Percentiles rank a stretch among this genome's conserved stretches.
phyloP scores from a whole-genome alignment of 2,888 invertebrate species.

The Eupithecia subfuscata region DNA sequence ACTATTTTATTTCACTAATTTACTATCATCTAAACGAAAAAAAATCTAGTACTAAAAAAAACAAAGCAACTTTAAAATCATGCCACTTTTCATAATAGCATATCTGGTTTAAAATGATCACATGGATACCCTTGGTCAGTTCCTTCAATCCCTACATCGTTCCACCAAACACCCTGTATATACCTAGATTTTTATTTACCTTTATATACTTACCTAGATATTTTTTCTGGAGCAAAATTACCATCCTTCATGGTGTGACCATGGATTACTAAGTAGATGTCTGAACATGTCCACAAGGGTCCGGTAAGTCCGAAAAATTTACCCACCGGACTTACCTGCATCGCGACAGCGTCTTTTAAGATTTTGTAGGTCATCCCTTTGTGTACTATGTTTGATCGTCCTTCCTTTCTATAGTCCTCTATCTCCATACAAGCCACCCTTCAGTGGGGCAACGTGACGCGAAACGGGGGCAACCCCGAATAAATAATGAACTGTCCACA shows the following conservation, averaged over 20 bases:
- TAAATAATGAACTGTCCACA: slow-evolving; percentile 51
- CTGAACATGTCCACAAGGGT: neutral
- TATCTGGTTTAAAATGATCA: too few species aligned
- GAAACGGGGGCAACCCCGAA: slow-evolving; percentile 45
- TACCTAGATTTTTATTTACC: too few species aligned
- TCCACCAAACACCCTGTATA: too few species aligned
- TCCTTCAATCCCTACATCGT: too few species aligned
- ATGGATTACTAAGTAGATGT: neutral
- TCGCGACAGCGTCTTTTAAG: neutral
- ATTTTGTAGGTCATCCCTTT: slow-evolving; percentile 9
- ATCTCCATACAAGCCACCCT: slow-evolving; percentile 21
- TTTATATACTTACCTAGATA: too few species aligned
- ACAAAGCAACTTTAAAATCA: too few species aligned
- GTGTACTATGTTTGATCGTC: slow-evolving; percentile 20
- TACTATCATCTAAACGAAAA: too few species aligned
- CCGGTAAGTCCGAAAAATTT: neutral
- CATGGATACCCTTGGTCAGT: too few species aligned
- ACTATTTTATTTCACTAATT: too few species aligned
- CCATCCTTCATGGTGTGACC: neutral
- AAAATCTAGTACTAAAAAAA: too few species aligned
- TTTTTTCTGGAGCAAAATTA: neutral
- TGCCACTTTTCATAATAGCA: too few species aligned
- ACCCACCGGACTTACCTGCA: neutral
- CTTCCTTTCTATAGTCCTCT: slow-evolving; percentile 27
- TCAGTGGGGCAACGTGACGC: slow-evolving; percentile 40